Conservation (phyloP, 1,140 invertebrate genomes). For the Hesperophylax magnus region DNA sequence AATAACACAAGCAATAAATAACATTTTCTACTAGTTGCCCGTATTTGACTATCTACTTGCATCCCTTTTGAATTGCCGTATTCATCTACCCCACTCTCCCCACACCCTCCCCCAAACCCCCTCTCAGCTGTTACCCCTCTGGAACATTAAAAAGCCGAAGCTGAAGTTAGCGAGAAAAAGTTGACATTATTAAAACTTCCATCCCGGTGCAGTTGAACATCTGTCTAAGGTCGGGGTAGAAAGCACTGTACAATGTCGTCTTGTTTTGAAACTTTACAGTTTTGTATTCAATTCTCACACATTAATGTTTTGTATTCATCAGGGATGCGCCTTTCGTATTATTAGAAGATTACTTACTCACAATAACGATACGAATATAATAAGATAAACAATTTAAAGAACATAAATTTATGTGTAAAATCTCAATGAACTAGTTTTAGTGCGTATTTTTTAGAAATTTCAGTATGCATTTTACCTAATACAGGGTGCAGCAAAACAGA, state of each 20-base stretch:
- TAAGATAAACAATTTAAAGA: too few species aligned
- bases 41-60: not conserved
- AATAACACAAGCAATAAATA: too few species aligned
- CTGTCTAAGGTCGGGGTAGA: slow-evolving; percentile 22
- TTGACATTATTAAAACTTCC: slow-evolving; percentile 54
- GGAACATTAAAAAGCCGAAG: slow-evolving; percentile 45
- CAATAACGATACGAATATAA: too few species aligned
- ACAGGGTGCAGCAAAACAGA: too few species aligned
- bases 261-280: not conserved
- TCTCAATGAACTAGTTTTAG: too few species aligned
- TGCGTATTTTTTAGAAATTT: too few species aligned
- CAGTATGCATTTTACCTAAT: too few species aligned
- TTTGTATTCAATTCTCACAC: not conserved
- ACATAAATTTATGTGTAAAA: too few species aligned
- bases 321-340: too few species aligned
- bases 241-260: slow-evolving; percentile 3
- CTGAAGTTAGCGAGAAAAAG: slow-evolving; percentile 44
- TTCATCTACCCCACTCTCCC: not conserved
- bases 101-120: not conserved
- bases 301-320: not conserved
- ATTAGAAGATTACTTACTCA: too few species aligned
- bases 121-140: slow-evolving; percentile 44
- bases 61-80: not conserved
- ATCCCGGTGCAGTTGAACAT: slow-evolving; percentile 48
- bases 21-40: not conserved